Evolutionary conservation across 2,888 invertebrate species (phyloP), one percentile per base, ranked within the genome.

Genomic region (Caenorhabditis panamensis): DNA sequence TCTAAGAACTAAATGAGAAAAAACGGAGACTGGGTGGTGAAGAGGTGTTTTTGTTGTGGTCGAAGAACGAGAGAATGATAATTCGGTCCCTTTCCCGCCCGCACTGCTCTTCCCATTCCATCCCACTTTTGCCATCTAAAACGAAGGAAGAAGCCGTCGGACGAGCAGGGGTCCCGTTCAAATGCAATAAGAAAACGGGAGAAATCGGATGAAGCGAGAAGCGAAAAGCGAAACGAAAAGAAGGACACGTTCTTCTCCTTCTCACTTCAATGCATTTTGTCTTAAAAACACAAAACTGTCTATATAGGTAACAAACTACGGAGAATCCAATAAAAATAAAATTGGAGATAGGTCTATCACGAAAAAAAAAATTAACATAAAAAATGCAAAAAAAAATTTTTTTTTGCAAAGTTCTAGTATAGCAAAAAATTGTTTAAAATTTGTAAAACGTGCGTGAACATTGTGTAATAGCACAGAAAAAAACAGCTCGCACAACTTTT

Each of bases 121-220:
- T 62, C 51, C 64, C 41, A 73, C 73, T 73, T 63, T 63, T 37
- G 64, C 51, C 49, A 47, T 59, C 62, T 36, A 72, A 41, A 31
- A 41, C 11, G 13, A 24, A 41, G 22, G 36, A 20, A 58, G 58
- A 58, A 36, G 20, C 18, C 36, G 31, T 20, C n/a, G 31, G 22
- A 72, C n/a, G 26, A 72, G 44, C 37, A 49, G 72, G 64, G 58
- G 49, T 49, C 53, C 41, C 51, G 56, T 66, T 75, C 66, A 59
- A 75, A 66, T 75, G 75, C 66, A 75, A 75, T 75, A 75, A 75
- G 61, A 75, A 75, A 75, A 69, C 56, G 31, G 58, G 56, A 41
- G 49, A 66, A 75, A 75, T 66, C 59, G 61, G 58, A 75, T 66
- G 66, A 66, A 66, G 59, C 44, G 18, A 64, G 63, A 26, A 51